Base-by-base conservation (phyloP, 2,888 invertebrate species). In the Dexiosoma caninum region DNA sequence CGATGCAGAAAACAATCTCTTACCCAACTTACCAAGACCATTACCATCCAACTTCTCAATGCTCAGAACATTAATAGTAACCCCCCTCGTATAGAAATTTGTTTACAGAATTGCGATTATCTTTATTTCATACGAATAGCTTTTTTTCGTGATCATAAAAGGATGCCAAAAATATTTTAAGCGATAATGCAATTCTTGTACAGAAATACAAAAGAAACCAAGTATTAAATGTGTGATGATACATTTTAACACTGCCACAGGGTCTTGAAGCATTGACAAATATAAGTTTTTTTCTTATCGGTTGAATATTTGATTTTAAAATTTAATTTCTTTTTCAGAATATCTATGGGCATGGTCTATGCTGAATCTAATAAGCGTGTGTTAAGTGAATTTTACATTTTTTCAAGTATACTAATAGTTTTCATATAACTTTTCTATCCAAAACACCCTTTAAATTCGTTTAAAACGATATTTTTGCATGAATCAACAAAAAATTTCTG, bases 121-220 rank as follows among this genome's bases (percentile, higher is more conserved):
- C 23, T 69, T 55, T 55, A 44, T 55, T 67, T 49, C 55, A 60
- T 55, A 35, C n/a, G 49, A 69, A 69, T 59, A 49, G 46, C 40
- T 57, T 2, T 67, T 79, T 32, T 59, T 78, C 87, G 87, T 85
- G 86, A 86, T 86, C 84, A 85, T 83, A 86, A 86, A 85, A 86
- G 84, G 85, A 86, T 86, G 84, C 82, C 79, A 83, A 64, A 81
- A 84, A 86, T 86, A 86, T 84, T 86, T 85, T 12, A 78, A 30
- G 46, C 53, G 67, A 67, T 62, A 51, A 46, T 75, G 67, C 37
- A 67, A 72, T 46, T 66, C 55, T 66, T 3, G 44, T 42, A 12
- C 16, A 42, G 19, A 14, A 40, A 49, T 49, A 49, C 44, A 70
- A 64, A 27, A 16, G 37, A 14, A 55, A 40, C 12, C n/a, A 27